These are phyloP conservation scores for Clarias fuscus DNA, from an alignment of 2,797 vertebrate species.

Conservation along the genomic window DNA sequence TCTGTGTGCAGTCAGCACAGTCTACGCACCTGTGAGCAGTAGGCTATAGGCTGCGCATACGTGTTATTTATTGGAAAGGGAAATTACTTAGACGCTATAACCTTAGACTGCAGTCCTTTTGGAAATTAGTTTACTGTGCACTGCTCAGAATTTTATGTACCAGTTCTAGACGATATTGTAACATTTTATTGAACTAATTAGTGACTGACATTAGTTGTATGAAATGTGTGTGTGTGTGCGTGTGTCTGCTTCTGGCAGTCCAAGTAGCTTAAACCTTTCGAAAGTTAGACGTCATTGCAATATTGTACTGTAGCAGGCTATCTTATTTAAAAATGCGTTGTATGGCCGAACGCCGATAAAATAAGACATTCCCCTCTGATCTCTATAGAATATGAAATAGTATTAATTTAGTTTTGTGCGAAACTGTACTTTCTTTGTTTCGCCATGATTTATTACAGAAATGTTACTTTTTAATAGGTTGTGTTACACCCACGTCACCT, in stretches of 20 bases:
- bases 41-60: slow-evolving; percentile 22
- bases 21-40: slow-evolving; percentile 18
- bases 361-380: not conserved
- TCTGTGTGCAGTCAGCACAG: slow-evolving; percentile 33
- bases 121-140: slow-evolving; percentile 54
- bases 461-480: slow-evolving; percentile 23
- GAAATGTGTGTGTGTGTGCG: not conserved
- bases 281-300: not conserved
- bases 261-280: slow-evolving; percentile 9
- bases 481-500: slow-evolving; percentile 23
- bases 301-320: not conserved
- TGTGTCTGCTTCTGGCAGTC: not conserved
- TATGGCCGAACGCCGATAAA: not conserved
- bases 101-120: slow-evolving; percentile 53
- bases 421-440: slow-evolving; percentile 31
- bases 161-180: slow-evolving; percentile 42
- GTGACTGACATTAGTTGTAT: slow-evolving; percentile 39
- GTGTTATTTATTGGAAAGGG: slow-evolving; percentile 58
- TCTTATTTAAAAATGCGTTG: slow-evolving; percentile 6
- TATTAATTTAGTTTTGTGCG: not conserved
- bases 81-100: slow-evolving; percentile 58
- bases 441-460: not conserved
- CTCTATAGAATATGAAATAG: not conserved
- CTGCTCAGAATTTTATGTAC: slow-evolving; percentile 58
- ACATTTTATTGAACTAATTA: slow-evolving; percentile 56